Conservation (phyloP, 2,113 vertebrate genomes). For the Nettapus auritus region DNA sequence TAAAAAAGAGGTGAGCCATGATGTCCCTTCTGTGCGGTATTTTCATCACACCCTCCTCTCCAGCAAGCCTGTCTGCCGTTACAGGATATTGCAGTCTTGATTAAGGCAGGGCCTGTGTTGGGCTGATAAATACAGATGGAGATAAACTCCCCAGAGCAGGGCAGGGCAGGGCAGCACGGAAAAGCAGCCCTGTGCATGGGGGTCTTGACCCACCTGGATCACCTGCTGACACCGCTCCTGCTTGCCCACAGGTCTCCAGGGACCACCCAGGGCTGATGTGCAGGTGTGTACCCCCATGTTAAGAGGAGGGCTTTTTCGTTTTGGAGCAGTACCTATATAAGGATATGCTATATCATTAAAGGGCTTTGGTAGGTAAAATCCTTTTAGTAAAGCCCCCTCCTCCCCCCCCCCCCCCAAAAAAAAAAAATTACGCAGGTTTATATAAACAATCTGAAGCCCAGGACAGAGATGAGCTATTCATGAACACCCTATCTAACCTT, state of each 20-base stretch:
- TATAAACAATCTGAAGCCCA: background rate
- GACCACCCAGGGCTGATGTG: background rate
- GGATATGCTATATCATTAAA: background rate
- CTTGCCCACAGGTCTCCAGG: background rate
- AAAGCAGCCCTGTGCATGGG: background rate
- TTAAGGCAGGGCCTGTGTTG: background rate
- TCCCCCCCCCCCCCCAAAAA: no score
- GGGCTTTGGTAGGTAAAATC: background rate
- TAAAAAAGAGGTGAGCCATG: background rate
- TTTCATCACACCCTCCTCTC: background rate
- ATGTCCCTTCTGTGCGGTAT: background rate
- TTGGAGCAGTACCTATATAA: background rate
- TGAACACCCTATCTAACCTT: background rate
- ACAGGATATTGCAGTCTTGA: constrained; percentile 2
- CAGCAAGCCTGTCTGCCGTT: background rate
- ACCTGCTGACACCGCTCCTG: fast-evolving
- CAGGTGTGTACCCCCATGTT: fast-evolving
- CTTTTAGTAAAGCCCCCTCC: no score
- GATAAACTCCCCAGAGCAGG: background rate
- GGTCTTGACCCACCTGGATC: fast-evolving
- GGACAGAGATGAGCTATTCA: background rate
- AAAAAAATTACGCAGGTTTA: background rate
- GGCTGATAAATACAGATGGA: background rate
- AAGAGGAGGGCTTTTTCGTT: background rate
- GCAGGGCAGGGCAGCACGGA: background rate